Conservation (phyloP, 2,797 vertebrate genomes). For the Cynopterus sphinx region DNA sequence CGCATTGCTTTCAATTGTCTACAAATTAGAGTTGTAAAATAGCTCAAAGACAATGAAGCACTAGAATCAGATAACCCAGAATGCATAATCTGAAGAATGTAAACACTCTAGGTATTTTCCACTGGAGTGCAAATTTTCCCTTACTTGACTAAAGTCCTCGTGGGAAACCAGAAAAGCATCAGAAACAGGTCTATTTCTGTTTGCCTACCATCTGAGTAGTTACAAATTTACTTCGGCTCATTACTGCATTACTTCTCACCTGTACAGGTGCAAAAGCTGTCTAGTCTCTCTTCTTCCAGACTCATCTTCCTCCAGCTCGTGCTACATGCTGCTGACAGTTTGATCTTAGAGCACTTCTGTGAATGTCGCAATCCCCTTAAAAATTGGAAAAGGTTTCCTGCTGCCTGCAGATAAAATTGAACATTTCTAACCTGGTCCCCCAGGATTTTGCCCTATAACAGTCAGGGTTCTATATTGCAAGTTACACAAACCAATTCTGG, state of each 20-base stretch:
- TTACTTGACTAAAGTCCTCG: not conserved
- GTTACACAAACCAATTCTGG: not conserved
- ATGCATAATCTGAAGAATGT: not conserved
- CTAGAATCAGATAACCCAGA: not conserved
- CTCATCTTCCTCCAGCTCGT: not conserved
- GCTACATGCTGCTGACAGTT: not conserved
- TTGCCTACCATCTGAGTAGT: not conserved
- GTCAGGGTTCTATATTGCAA: not conserved
- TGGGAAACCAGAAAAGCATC: not conserved
- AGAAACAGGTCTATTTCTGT: not conserved
- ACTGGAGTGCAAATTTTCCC: not conserved
- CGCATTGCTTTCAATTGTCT: not conserved
- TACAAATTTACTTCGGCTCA: not conserved
- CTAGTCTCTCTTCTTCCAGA: not conserved
- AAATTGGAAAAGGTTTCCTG: constrained; percentile 24
- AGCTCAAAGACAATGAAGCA: not conserved
- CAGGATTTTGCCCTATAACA: not conserved
- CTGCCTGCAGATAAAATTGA: constrained; percentile 13
- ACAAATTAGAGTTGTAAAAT: not conserved
- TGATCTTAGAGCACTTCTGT: not conserved
- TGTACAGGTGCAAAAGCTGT: not conserved
- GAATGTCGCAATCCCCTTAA: not conserved
- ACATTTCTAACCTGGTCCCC: constrained; percentile 29
- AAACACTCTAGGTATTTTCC: not conserved
- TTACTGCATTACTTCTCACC: not conserved